phyloP scores from a whole-genome alignment of 2,113 vertebrate genomes.

The Turdus rufiventris region DNA sequence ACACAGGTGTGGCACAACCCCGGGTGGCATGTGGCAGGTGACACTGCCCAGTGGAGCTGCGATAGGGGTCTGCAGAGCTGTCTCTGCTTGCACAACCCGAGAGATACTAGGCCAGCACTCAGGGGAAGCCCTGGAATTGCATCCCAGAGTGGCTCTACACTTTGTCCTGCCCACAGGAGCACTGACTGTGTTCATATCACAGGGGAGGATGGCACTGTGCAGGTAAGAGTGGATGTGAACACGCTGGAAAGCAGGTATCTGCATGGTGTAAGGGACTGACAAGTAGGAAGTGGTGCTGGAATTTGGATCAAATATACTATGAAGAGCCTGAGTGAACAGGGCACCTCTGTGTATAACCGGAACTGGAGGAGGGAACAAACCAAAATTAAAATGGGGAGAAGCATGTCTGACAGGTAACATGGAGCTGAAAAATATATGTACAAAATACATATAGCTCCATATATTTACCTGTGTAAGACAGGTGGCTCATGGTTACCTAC shows the following conservation, averaged over 20 bases:
- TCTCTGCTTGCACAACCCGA: rapidly evolving
- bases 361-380: neutral
- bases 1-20: neutral
- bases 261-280: rapidly evolving
- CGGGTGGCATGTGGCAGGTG: neutral
- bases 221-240: neutral
- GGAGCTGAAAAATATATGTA: neutral
- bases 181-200: neutral
- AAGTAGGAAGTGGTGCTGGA: neutral
- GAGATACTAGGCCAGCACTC: neutral
- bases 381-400: neutral
- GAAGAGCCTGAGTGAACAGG: neutral
- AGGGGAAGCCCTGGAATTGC: neutral
- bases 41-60: neutral
- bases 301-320: neutral
- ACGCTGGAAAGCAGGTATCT: neutral
- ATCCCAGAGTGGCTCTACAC: rapidly evolving
- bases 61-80: neutral
- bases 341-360: neutral
- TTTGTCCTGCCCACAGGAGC: neutral
- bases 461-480: neutral
- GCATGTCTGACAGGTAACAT: neutral
- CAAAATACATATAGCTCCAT: neutral
- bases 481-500: neutral
- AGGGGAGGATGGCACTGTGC: neutral